These are phyloP conservation scores for Heliconius eleuchia DNA, from an alignment of 1,140 invertebrate genomes.

Conservation along the genomic window DNA sequence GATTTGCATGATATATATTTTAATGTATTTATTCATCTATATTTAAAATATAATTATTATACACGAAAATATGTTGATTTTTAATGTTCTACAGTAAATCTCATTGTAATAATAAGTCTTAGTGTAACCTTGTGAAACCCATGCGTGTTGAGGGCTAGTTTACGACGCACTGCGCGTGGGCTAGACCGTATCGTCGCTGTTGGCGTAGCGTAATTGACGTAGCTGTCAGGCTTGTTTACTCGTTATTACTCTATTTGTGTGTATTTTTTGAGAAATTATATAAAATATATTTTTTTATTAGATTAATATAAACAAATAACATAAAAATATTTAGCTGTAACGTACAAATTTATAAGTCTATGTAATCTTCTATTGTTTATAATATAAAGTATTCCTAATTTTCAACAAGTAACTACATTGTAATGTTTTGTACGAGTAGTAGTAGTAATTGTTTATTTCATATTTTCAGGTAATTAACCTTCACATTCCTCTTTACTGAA, in stretches of 20 bases:
- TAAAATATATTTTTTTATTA: not conserved
- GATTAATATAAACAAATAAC: not conserved
- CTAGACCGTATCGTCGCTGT: slow-evolving; percentile 38
- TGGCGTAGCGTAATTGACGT: slow-evolving; percentile 48
- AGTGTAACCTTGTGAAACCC: slow-evolving; percentile 22
- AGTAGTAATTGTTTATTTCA: slow-evolving; percentile 46
- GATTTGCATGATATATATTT: not conserved
- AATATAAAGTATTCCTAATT: not conserved
- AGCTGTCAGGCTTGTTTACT: slow-evolving; percentile 66
- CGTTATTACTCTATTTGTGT: slow-evolving; percentile 50
- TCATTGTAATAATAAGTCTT: slow-evolving; percentile 18
- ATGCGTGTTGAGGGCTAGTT: slow-evolving; percentile 36
- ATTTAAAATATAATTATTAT: not conserved
- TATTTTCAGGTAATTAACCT: slow-evolving; percentile 80
- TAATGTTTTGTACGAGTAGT: not conserved
- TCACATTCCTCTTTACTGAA: slow-evolving; percentile 68
- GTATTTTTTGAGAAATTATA: slow-evolving; percentile 21
- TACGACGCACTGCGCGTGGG: slow-evolving; percentile 52
- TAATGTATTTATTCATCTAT: not conserved
- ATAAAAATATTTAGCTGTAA: not conserved
- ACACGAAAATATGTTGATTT: slow-evolving; percentile 5
- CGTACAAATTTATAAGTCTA: not conserved
- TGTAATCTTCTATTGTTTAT: not conserved
- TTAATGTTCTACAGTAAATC: slow-evolving; percentile 16
- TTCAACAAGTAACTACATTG: not conserved